Evolutionary conservation across 2,888 invertebrate genomes (phyloP).

Genomic region (Osmoderma eremita): DNA sequence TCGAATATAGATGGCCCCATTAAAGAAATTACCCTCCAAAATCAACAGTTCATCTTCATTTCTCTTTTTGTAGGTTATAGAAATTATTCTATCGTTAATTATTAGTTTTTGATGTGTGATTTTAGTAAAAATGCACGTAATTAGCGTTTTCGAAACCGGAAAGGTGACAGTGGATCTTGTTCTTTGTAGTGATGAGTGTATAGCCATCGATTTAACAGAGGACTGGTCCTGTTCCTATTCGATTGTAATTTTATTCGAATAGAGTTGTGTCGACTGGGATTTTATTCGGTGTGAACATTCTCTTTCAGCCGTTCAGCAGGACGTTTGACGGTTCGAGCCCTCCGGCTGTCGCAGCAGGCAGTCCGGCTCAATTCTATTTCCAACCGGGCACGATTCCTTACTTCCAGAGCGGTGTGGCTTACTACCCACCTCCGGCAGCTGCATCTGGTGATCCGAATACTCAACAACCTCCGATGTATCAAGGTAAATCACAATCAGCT

Average conservation of each 20-base stretch:
- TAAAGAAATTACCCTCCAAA: no score
- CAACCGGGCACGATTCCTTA: slow-evolving; percentile 62
- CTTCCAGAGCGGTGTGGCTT: slow-evolving; percentile 61
- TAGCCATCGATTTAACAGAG: background rate
- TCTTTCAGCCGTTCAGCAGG: slow-evolving; percentile 64
- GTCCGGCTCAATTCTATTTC: slow-evolving; percentile 60
- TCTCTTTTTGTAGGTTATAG: no score
- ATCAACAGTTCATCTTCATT: no score
- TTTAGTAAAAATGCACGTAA: slow-evolving; percentile 12
- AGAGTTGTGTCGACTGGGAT: no score
- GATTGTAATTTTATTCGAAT: background rate
- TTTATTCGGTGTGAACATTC: no score
- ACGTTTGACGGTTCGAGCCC: slow-evolving; percentile 68
- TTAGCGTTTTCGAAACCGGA: slow-evolving; percentile 16
- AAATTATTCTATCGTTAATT: no score
- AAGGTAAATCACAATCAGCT: slow-evolving; percentile 53
- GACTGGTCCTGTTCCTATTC: background rate
- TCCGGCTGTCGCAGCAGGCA: slow-evolving; percentile 65
- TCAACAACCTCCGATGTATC: slow-evolving; percentile 59
- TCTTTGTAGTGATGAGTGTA: background rate
- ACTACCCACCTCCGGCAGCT: slow-evolving; percentile 56
- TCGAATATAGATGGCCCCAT: no score
- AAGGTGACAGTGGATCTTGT: slow-evolving; percentile 20
- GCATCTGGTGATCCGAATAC: slow-evolving; percentile 57
- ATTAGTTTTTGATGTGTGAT: background rate